Conservation (phyloP, 2,888 invertebrate species). For the Nephrocerus scutellatus region DNA sequence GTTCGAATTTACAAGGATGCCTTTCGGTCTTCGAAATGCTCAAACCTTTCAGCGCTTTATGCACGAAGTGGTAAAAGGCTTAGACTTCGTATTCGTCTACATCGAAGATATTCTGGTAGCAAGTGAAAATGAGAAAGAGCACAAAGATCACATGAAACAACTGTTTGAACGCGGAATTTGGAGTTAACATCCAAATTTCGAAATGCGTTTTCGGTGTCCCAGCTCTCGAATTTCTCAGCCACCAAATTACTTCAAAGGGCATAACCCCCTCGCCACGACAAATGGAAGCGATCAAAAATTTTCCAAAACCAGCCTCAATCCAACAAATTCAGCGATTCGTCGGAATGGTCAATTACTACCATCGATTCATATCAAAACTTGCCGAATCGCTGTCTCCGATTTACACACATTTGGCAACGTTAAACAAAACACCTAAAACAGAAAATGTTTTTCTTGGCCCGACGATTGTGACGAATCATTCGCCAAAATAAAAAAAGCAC, state of each 20-base stretch:
- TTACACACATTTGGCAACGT: too few species aligned
- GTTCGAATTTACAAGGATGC: constrained; percentile 34
- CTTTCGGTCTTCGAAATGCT: constrained; percentile 37
- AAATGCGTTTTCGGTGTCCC: constrained; percentile 21
- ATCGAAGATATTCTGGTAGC: constrained; percentile 22
- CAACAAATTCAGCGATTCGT: too few species aligned
- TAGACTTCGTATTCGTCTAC: constrained; percentile 27
- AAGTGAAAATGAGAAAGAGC: constrained; percentile 12
- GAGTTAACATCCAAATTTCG: constrained; percentile 23
- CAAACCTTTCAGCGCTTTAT: constrained; percentile 38
- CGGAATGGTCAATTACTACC: too few species aligned
- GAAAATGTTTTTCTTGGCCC: too few species aligned
- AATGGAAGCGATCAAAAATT: too few species aligned
- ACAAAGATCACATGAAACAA: constrained; percentile 14
- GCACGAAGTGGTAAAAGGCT: constrained; percentile 26
- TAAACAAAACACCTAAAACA: too few species aligned
- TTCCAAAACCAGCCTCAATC: too few species aligned
- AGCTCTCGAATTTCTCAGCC: constrained; percentile 16
- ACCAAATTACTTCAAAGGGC: constrained; percentile 12
- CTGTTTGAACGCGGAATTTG: constrained; percentile 25
- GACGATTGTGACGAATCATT: too few species aligned
- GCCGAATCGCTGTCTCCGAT: too few species aligned
- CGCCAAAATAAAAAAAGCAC: too few species aligned
- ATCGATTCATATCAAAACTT: too few species aligned
- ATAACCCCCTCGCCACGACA: constrained; percentile 19